Evolutionary conservation across 2,113 vertebrate species (phyloP).

Genomic region (Sula dactylatra): DNA sequence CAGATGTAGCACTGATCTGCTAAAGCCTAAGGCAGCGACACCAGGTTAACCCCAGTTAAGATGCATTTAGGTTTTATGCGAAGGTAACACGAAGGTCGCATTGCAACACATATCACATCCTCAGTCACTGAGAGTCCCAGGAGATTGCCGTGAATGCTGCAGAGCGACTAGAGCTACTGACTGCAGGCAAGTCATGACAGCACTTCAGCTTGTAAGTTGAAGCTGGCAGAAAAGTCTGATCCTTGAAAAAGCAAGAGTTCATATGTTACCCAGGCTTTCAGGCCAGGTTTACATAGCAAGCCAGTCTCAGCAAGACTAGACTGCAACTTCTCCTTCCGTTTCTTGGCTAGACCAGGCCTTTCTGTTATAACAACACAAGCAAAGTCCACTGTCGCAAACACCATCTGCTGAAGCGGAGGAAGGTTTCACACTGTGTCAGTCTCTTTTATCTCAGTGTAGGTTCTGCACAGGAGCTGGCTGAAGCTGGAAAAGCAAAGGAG

Average conservation of each 20-base stretch:
- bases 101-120: background rate
- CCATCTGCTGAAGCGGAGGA: conserved; percentile 66
- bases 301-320: background rate
- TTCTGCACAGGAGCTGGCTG: conserved; percentile 31
- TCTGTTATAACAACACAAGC: conserved; percentile 10
- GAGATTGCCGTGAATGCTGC: background rate
- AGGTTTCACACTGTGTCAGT: conserved; percentile 49
- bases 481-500: conserved; percentile 16
- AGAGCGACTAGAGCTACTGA: background rate
- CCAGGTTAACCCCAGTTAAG: background rate
- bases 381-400: conserved; percentile 50
- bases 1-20: background rate
- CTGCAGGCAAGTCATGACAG: background rate
- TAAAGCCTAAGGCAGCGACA: background rate
- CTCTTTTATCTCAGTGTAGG: conserved; percentile 51
- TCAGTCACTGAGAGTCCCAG: background rate
- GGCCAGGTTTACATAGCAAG: background rate
- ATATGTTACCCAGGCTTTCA: background rate
- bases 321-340: conserved; percentile 11
- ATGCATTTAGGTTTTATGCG: background rate
- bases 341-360: background rate
- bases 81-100: background rate
- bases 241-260: background rate
- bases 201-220: background rate
- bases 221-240: background rate